These are phyloP conservation scores for Corynorhinus townsendii DNA, from an alignment of 2,113 vertebrate genomes.

Conservation along the genomic window DNA sequence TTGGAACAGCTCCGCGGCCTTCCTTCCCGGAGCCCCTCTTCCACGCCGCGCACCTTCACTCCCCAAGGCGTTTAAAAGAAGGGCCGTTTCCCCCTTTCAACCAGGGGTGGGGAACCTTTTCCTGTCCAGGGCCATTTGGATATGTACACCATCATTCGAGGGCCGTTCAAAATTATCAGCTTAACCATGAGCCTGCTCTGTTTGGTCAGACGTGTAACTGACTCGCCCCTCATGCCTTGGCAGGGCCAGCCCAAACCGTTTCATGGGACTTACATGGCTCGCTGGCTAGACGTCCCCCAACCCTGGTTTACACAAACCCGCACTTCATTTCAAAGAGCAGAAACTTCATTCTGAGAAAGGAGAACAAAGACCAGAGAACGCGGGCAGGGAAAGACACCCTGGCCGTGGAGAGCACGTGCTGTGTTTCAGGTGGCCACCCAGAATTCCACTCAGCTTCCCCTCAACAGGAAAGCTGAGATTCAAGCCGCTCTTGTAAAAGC, in stretches of 20 bases:
- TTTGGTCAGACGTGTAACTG: no score
- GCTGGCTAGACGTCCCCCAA: no score
- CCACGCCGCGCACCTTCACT: background rate
- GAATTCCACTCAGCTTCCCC: background rate
- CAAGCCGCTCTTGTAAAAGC: background rate
- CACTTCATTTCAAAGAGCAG: background rate
- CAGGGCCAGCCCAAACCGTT: no score
- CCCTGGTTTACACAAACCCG: background rate
- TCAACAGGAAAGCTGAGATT: background rate
- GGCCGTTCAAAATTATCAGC: no score
- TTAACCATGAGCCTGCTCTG: no score
- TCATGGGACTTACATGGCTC: no score
- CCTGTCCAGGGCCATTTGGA: no score
- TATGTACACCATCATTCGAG: no score
- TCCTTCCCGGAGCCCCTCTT: background rate
- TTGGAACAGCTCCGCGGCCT: background rate
- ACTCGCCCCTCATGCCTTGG: no score
- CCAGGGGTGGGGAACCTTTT: no score
- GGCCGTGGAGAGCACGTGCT: background rate
- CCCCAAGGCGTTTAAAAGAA: background rate
- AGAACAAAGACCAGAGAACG: background rate
- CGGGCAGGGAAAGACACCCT: rapidly evolving
- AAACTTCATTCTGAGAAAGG: background rate
- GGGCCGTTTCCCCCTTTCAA: background rate
- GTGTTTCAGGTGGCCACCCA: background rate